Base-by-base conservation (phyloP, 1,140 invertebrate species). In the Drosophila serrata region DNA sequence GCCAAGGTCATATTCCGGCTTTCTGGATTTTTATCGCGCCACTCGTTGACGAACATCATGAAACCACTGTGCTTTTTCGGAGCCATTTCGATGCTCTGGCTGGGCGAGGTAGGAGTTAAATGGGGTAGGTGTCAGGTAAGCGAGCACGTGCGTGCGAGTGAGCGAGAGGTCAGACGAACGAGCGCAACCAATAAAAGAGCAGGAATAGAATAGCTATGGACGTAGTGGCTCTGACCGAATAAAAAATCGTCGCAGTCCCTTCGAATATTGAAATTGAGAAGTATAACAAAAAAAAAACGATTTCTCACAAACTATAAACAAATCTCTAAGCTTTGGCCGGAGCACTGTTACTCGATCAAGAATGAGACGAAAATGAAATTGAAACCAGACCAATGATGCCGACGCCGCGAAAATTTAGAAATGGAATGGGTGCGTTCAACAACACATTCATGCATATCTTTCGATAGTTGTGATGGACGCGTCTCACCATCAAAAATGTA, bases 11-110 rank as follows among this genome's bases (percentile, higher is more conserved):
- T 53, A 1, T 13, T 15, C 0, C 63, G 72, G 3, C 60, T 48
- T 11, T 62, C 37, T 1, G 42, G 4, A 12, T 45, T 60, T 0
- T 29, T 62, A 1, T 8, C 40, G 9, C 68, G 60, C 76, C 80
- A 87, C 6, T 88, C 67, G 5, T 19, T n/a, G 6, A 90, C 85
- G 4, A 88, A 87, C 43, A 46, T 43, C 76, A 90, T 84, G 7
- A 87, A 87, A 0, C 35, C 80, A 27, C n/a, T 67, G 0, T 29
- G 13, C 19, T 84, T 87, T 13, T 87, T 87, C 1, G 80, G 84
- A 1, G 84, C 42, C 82, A 87, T 87, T 39, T 15, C 19, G 6
- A 29, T n/a, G 7, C 8, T 39, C 7, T 24, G 11, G 22, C 6
- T 39, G 33, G 72, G 73, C 15, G n/a, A 59, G 31, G 5, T n/a